Percentiles rank a stretch among this genome's conserved stretches.
Conservation (phyloP, 2,797 vertebrate species). For the Crypturellus tataupa region DNA sequence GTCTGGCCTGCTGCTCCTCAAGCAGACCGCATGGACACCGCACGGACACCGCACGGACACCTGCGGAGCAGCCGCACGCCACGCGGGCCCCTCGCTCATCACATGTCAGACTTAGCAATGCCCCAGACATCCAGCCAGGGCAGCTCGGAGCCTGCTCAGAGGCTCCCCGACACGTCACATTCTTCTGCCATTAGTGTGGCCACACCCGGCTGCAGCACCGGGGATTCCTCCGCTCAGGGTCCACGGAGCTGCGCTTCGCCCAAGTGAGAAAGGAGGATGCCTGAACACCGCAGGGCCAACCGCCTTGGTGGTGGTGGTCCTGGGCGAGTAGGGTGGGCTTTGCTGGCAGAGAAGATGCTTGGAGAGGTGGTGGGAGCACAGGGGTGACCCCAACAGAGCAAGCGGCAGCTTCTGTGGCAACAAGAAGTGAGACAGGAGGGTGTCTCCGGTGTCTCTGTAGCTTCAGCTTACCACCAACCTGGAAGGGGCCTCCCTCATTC, state of each 20-base stretch:
- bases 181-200: background rate
- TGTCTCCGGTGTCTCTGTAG: background rate
- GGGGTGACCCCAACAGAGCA: background rate
- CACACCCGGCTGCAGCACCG: background rate
- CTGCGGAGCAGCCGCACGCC: background rate
- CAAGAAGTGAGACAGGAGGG: background rate
- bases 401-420: background rate
- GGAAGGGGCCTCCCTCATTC: background rate
- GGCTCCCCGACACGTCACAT: background rate
- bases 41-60: fast-evolving
- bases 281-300: fast-evolving
- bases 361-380: background rate
- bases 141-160: background rate
- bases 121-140: fast-evolving
- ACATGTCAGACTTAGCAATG: background rate
- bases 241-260: background rate
- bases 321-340: background rate
- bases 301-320: background rate
- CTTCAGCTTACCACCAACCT: fast-evolving
- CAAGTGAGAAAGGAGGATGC: background rate
- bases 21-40: fast-evolving
- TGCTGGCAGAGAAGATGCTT: background rate
- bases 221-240: background rate
- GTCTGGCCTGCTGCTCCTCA: background rate
- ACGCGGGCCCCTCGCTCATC: background rate